Evolutionary conservation across 2,888 invertebrate genomes (phyloP).

Genomic region (Chydorus sphaericus): DNA sequence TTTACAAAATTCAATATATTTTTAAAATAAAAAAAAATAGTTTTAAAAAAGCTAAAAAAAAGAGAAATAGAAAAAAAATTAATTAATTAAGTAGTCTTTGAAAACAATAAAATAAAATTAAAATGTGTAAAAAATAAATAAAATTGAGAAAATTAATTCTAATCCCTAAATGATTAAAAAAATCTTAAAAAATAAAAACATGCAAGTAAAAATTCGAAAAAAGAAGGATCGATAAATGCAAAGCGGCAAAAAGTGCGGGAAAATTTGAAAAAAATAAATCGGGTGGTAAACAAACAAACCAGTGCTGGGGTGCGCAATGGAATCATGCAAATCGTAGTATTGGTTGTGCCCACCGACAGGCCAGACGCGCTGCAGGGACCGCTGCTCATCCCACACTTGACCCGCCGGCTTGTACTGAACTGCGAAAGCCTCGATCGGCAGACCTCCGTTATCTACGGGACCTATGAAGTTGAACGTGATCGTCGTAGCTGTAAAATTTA

Average conservation of each 20-base stretch:
- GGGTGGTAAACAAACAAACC: constrained; percentile 2
- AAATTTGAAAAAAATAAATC: neutral
- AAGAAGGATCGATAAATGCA: neutral
- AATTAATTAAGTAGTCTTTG: no score
- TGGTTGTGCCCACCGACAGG: constrained; percentile 39
- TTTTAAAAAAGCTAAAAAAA: no score
- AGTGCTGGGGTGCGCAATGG: constrained; percentile 3
- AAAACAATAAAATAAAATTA: no score
- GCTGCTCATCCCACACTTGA: constrained; percentile 45
- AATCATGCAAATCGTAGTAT: constrained; percentile 11
- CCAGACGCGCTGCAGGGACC: constrained; percentile 37
- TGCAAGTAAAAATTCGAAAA: neutral
- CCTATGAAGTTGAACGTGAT: constrained; percentile 62
- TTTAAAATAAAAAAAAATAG: no score
- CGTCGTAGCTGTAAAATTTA: constrained; percentile 47
- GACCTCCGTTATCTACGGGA: constrained; percentile 55
- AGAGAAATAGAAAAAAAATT: no score
- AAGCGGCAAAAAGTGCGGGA: neutral
- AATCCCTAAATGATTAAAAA: no score
- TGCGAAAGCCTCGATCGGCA: constrained; percentile 55
- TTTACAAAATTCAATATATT: no score
- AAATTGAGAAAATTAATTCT: no score
- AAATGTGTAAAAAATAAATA: no score
- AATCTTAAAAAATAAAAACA: neutral
- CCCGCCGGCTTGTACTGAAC: constrained; percentile 58